Evolutionary conservation across 1,140 invertebrate genomes (phyloP).

Genomic region (Trachymyrmex septentrionalis): DNA sequence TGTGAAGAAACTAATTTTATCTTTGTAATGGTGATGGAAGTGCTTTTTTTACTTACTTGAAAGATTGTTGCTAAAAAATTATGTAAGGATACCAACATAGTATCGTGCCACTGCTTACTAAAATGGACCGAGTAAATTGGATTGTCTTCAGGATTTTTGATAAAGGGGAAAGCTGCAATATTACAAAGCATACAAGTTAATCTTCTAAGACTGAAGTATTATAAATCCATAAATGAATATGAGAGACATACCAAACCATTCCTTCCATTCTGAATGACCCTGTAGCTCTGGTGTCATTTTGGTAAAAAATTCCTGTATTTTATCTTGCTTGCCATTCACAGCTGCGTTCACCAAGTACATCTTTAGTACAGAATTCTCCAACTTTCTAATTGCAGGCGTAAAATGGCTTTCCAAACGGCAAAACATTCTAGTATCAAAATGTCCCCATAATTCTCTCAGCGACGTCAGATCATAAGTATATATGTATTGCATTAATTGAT

Average conservation of each 20-base stretch:
- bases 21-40: conserved; percentile 32
- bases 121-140: conserved; percentile 95
- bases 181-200: conserved; percentile 48
- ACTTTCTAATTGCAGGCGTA: conserved; percentile 92
- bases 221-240: not conserved
- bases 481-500: conserved; percentile 93
- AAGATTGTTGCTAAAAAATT: conserved; percentile 97
- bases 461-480: conserved; percentile 92
- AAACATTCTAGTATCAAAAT: conserved; percentile 95
- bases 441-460: conserved; percentile 94
- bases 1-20: conserved; percentile 1
- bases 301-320: conserved; percentile 95
- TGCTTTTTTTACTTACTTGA: conserved; percentile 87
- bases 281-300: conserved; percentile 96
- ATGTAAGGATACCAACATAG: conserved; percentile 96
- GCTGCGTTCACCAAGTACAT: conserved; percentile 96
- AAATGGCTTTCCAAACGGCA: conserved; percentile 94
- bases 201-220: conserved; percentile 22
- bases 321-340: conserved; percentile 93
- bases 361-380: conserved; percentile 96
- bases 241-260: conserved; percentile 95
- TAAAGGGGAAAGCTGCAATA: conserved; percentile 94
- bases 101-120: conserved; percentile 98
- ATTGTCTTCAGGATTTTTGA: conserved; percentile 96
- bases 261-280: conserved; percentile 96